phyloP scores from a whole-genome alignment of 2,888 invertebrate species.

The Orgyia antiqua region DNA sequence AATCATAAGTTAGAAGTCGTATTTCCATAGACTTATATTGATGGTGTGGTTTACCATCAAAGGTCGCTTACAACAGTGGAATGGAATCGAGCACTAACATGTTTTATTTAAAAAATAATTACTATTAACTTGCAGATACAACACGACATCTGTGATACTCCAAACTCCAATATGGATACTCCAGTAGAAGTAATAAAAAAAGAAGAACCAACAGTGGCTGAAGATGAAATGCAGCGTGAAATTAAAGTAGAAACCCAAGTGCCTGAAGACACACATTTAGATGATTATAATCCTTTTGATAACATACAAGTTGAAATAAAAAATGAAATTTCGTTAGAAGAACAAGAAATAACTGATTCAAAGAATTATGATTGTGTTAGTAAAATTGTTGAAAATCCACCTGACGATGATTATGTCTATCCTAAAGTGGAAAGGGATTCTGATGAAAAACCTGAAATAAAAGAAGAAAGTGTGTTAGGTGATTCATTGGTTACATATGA shows the following conservation, averaged over 20 bases:
- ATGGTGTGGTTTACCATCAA: too few species aligned
- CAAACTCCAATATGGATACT: conserved; percentile 15
- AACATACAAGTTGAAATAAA: conserved; percentile 40
- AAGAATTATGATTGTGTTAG: conserved; percentile 9
- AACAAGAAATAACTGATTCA: conserved; percentile 11
- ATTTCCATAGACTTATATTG: too few species aligned
- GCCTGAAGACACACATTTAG: conserved; percentile 17
- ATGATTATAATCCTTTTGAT: conserved; percentile 29
- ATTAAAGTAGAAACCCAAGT: conserved; percentile 31
- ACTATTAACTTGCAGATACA: too few species aligned
- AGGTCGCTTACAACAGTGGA: too few species aligned
- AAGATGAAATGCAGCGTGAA: conserved; percentile 24
- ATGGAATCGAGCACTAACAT: too few species aligned
- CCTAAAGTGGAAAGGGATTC: conserved; percentile 17
- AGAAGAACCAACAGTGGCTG: conserved; percentile 11
- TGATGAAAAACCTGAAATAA: conserved; percentile 28
- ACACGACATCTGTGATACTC: too few species aligned
- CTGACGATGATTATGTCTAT: background rate
- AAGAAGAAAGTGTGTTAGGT: conserved; percentile 34
- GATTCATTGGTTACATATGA: conserved; percentile 43
- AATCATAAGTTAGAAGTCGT: too few species aligned
- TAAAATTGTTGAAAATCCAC: conserved; percentile 6
- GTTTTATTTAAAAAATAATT: too few species aligned
- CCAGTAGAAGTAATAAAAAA: conserved; percentile 18
- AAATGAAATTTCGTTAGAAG: conserved; percentile 26